Evolutionary conservation across 2,113 vertebrate species (phyloP), one percentile per base, ranked within the genome.

Genomic region (Hippolais icterina): DNA sequence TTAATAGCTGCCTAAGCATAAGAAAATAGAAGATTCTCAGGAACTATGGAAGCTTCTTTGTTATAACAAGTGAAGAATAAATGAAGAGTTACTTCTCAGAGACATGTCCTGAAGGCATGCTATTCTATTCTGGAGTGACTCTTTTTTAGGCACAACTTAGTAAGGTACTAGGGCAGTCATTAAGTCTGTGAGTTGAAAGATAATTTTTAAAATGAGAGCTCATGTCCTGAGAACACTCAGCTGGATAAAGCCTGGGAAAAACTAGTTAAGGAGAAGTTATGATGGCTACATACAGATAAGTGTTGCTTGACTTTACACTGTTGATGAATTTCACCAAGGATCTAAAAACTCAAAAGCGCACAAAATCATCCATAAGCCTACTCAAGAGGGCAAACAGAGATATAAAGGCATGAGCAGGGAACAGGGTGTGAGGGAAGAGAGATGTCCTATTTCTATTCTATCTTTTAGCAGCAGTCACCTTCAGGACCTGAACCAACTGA

Each of bases 381-480:
- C 53, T 71, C 31, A 61, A 65, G 66, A 59, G 10, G n/a, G 10
- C 52, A 92, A 59, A 33, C 3, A 63, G 23, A 88, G 39, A 94
- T 44, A 83, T 20, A 65, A 85, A 88, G n/a, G 33, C 42, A 89
- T 10, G 42, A 31, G 85, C 52, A 79, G 19, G 5, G 25, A 35
- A 42, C 21, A 42, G 20, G 4, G 8, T 7, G 1, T 7, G 13
- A 12, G 12, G 10, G 11, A 37, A 53, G 28, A 53, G 33, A 60
- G 8, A 64, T 31, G 42, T 60, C 60, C 28, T 71, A 7, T 65
- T 88, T 79, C 80, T 74, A 31, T 17, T 19, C 75, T n/a, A 3
- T 88, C 61, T 89, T 94, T 74, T 25, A 80, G 63, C 39, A 93
- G 66, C 87, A 95, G 93, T 94, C 93, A 94, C 91, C 92, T 94